Base-by-base conservation (phyloP, 2,113 vertebrate species). In the Dascyllus trimaculatus region DNA sequence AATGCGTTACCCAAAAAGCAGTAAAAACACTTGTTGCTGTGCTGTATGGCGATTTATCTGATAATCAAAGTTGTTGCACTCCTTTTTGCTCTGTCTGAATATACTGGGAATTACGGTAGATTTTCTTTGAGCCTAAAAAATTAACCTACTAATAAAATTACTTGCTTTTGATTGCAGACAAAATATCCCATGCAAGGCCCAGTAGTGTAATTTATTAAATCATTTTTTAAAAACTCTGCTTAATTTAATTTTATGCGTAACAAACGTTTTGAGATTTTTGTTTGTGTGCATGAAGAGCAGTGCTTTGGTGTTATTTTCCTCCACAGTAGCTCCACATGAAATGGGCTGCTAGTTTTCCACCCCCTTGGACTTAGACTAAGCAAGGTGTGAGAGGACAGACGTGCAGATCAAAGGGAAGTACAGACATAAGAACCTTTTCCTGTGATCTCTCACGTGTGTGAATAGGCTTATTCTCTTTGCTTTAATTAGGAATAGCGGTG, bases 371-470 rank as follows among this genome's bases (percentile, higher is more conserved):
- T n/a, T n/a, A 45, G 18, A 56, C 78, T 29, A 26, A 69, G 26
- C 24, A 18, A 82, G 73, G 60, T 88, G 71, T 70, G 78, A 71
- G 77, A 53, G 81, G 64, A 62, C 53, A 71, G 60, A 75, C 72
- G 25, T 35, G 18, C 46, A 56, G 77, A 87, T 89, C 80, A 85
- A 85, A 88, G 68, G 32, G 67, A 71, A 24, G 52, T 29, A 63
- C 53, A 83, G 64, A 66, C 78, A 72, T 63, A 52, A 81, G 72
- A 76, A 75, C 32, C 68, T 62, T n/a, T 67, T 67, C 54, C 73
- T 90, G 81, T 88, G 92, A 90, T 92, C 86, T 75, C 25, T 79
- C 79, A 71, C 62, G 65, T 75, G 87, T 85, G 80, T 75, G 57
- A 85, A 69, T 59, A 61, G 89, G 80, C 79, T 91, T 87, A 85